Conservation (phyloP, 1,140 invertebrate genomes). For the Bombus turneri region DNA sequence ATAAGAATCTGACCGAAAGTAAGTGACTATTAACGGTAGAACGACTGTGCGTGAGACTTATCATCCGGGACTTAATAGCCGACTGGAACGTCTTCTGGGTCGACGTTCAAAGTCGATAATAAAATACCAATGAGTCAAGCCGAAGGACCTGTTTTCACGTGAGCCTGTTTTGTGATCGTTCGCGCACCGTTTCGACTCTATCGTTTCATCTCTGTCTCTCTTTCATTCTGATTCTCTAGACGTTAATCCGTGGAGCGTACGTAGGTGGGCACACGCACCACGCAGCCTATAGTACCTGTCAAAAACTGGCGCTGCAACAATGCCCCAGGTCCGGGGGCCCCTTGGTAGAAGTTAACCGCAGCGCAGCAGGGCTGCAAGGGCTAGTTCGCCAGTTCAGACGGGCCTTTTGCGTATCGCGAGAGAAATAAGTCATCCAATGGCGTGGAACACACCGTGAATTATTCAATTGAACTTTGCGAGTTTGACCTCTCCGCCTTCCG, state of each 20-base stretch:
- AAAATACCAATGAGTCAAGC: constrained; percentile 65
- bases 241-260: constrained; percentile 69
- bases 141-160: constrained; percentile 50
- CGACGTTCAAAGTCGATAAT: constrained; percentile 59
- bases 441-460: constrained; percentile 13
- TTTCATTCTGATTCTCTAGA: constrained; percentile 45
- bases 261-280: constrained; percentile 65
- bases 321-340: constrained; percentile 53
- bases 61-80: constrained; percentile 65
- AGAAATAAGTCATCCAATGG: constrained; percentile 67
- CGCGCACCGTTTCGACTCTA: not conserved
- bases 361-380: constrained; percentile 65
- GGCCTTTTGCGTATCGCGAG: constrained; percentile 46
- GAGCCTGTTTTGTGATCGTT: constrained; percentile 4
- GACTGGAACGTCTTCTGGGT: constrained; percentile 45
- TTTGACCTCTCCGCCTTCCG: too few species aligned
- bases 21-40: constrained; percentile 68
- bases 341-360: constrained; percentile 72
- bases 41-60: constrained; percentile 65
- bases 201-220: not conserved
- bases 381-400: constrained; percentile 61
- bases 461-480: too few species aligned
- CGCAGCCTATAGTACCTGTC: constrained; percentile 71
- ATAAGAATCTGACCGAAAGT: constrained; percentile 66
- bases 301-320: constrained; percentile 73